Conservation (phyloP, 30 jellyfish, hydroid and myxozoan species). For the Chironex yamaguchii region DNA sequence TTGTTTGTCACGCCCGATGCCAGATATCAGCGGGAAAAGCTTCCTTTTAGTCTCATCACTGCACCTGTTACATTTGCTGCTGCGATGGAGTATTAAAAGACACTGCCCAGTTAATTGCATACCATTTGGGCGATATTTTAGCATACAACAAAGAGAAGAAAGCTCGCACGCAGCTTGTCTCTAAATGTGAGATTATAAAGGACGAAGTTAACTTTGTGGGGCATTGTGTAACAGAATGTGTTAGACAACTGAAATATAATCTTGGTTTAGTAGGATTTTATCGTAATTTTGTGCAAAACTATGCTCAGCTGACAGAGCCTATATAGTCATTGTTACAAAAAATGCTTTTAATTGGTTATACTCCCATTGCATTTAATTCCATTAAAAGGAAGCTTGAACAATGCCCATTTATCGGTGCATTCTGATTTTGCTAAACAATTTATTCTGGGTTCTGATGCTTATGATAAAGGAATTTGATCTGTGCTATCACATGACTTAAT, state of each 20-base stretch:
- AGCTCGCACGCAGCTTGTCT: neutral
- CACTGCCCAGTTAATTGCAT: neutral
- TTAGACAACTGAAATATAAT: neutral
- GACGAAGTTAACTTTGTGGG: neutral
- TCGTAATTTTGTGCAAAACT: neutral
- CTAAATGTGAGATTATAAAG: neutral
- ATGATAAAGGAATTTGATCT: neutral
- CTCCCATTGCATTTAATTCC: neutral
- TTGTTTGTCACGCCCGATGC: neutral
- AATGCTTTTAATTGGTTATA: neutral
- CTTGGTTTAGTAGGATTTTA: neutral
- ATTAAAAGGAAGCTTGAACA: neutral
- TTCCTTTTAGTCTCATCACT: neutral
- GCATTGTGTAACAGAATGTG: neutral
- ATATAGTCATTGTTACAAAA: neutral
- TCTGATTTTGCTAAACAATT: neutral
- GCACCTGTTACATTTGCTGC: conserved; percentile 3
- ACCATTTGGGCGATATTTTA: neutral
- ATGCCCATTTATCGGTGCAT: neutral
- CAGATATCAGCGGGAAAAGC: neutral
- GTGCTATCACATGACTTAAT: neutral
- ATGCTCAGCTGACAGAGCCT: neutral
- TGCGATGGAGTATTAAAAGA: neutral
- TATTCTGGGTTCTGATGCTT: neutral
- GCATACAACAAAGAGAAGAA: neutral